Percentiles rank a stretch among this genome's conserved stretches.
Evolutionary conservation across 2,797 vertebrate species (phyloP).

Genomic region (Psittacula derbiana): DNA sequence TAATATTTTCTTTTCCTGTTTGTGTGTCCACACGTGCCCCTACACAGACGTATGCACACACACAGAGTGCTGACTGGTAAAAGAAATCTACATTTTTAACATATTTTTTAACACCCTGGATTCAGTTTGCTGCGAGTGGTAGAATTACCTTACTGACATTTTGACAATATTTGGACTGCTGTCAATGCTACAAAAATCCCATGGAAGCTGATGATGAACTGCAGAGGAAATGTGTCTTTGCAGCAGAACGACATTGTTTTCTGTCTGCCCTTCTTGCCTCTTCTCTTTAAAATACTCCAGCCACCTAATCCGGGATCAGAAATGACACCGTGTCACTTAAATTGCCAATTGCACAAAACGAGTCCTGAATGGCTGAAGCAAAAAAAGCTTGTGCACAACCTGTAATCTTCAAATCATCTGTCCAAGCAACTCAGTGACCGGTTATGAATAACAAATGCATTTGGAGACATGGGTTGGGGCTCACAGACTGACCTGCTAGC

Average conservation of each 20-base stretch:
- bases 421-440: background rate
- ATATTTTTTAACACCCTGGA: background rate
- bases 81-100: background rate
- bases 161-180: background rate
- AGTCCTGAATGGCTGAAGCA: background rate
- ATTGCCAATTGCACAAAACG: background rate
- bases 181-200: background rate
- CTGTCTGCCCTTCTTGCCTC: background rate
- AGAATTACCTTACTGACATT: background rate
- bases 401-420: background rate
- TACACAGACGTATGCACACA: background rate
- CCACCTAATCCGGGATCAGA: conserved; percentile 27
- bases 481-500: background rate
- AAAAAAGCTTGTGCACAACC: background rate
- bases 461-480: background rate
- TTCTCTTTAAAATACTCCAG: conserved; percentile 40
- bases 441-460: background rate
- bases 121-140: background rate
- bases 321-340: background rate
- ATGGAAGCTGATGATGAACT: background rate
- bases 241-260: conserved; percentile 3
- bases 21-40: fast-evolving
- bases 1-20: background rate
- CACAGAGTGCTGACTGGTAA: background rate
- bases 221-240: conserved; percentile 22